Base-by-base conservation (phyloP, 2,888 invertebrate species). In the Gandaritis pyraliata region DNA sequence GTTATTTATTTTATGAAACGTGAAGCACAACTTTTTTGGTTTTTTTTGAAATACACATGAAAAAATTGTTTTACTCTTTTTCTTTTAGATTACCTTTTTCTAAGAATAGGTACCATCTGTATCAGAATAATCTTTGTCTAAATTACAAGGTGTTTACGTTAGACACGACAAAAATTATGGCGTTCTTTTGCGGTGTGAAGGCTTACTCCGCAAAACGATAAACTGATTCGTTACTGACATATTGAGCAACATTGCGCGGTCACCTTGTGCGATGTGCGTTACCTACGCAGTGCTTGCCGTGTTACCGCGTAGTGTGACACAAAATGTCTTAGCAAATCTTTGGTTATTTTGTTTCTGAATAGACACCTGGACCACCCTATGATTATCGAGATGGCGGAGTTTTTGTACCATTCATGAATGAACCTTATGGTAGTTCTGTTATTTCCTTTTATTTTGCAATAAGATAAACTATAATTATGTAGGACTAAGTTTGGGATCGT, bases 371-470 rank as follows among this genome's bases (percentile, higher is more conserved):
- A 79, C 81, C 82, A 82, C 82, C 82, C 83, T 81, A 86, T 86
- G 78, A 88, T 88, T 87, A 88, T 79, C 78, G 72, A 72, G 73
- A 80, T 80, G 79, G 80, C 77, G 72, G 71, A 77, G 79, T 87
- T 88, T 89, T 87, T 87, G 81, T 78, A 75, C 77, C 75, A 77
- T 81, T 87, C 82, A 80, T 87, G 86, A 87, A 90, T 87, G 86
- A 72, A 58, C 75, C 67, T 72, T 70, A 80, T 76, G 74, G 79
- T 76, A 85, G 86, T 84, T 83, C 79, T 70, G 70, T 69, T 70
- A 71, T 74, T 78, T 72, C 73, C 78, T 78, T 79, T 73, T 74
- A 78, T 77, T 76, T 75, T 72, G 69, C 71, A 64, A 75, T 72
- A 75, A 75, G 68, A 65, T 69, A 69, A 70, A 66, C 68, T 54